Evolutionary conservation across 2,888 invertebrate genomes (phyloP), one percentile per base, ranked within the genome.

Genomic region (Caenorhabditis panamensis): DNA sequence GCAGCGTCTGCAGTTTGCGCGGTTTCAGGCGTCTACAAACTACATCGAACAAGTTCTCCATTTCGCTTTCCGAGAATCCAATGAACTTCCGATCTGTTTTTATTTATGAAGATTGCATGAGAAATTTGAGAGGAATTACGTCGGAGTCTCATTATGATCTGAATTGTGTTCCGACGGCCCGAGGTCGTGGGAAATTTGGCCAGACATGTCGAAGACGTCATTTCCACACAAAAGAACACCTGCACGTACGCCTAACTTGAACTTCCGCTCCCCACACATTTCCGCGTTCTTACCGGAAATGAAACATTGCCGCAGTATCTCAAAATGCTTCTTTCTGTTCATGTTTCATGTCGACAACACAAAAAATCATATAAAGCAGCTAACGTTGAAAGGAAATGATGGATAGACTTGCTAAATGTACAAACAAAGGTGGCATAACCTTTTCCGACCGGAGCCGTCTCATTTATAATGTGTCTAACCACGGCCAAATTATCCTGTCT

Each of bases 171-270:
- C 18, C 54, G 41, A 26, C 24, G 31, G 24, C 22, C 37, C 44
- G n/a, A 47, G 18, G 9, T 11, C 68, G 68, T 68, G 68, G 49
- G 68, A 68, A 59, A 13, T 24, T 58, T 9, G 22, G 54, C 68
- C 36, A 68, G 68, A 68, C 58, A 49, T 24, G 58, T 56, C 20
- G 28, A 56, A 41, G 54, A 68, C 68, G 68, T 68, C 68, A 68
- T n/a, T n/a, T 31, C 5, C 18, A 26, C 58, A 26, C 24, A 36
- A 58, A 68, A 68, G 67, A 68, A 68, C 68, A 68, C 58, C 58
- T 58, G 58, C 36, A 47, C 36, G 31, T 58, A 58, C 47, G 36
- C 67, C n/a, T 18, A 68, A 31, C 31, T 6, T 31, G 31, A 47
- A 68, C 49, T 58, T 68, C 68, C 58, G 68, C 47, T 58, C 47